A percentile compares a stretch with the other conserved stretches of the same genome.
phyloP scores from a whole-genome alignment of 2,888 invertebrate genomes.

The Diabrotica balteata region DNA sequence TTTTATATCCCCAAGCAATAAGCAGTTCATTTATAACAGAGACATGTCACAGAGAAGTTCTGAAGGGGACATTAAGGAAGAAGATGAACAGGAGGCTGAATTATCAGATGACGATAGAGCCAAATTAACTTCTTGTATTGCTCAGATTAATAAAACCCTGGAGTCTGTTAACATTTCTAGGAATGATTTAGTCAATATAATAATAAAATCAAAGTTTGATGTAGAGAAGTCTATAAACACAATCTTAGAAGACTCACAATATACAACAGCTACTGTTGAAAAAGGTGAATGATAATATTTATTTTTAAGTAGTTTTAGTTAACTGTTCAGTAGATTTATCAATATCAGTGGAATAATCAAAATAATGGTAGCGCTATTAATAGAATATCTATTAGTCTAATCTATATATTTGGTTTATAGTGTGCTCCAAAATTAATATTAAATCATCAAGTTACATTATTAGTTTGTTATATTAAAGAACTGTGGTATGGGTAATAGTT shows the following conservation, averaged over 20 bases:
- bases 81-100: conserved; percentile 62
- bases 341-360: no score
- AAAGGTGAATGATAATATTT: conserved; percentile 29
- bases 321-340: no score
- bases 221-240: conserved; percentile 76
- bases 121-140: conserved; percentile 82
- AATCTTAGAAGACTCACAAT: conserved; percentile 59
- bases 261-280: conserved; percentile 27
- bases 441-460: no score
- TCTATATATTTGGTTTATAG: no score
- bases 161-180: conserved; percentile 77
- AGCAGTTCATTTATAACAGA: conserved; percentile 84
- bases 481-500: no score
- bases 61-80: conserved; percentile 76
- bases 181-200: conserved; percentile 73
- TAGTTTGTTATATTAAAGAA: no score
- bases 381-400: no score
- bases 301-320: not conserved
- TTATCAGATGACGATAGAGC: conserved; percentile 73
- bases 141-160: conserved; percentile 80
- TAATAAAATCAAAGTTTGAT: conserved; percentile 77
- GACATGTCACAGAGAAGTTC: conserved; percentile 70
- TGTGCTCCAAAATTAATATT: no score
- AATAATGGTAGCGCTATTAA: no score
- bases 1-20: conserved; percentile 88